Evolutionary conservation across 2,113 vertebrate species (phyloP), one percentile per base, ranked within the genome.

Genomic region (Zosterops pallidus): DNA sequence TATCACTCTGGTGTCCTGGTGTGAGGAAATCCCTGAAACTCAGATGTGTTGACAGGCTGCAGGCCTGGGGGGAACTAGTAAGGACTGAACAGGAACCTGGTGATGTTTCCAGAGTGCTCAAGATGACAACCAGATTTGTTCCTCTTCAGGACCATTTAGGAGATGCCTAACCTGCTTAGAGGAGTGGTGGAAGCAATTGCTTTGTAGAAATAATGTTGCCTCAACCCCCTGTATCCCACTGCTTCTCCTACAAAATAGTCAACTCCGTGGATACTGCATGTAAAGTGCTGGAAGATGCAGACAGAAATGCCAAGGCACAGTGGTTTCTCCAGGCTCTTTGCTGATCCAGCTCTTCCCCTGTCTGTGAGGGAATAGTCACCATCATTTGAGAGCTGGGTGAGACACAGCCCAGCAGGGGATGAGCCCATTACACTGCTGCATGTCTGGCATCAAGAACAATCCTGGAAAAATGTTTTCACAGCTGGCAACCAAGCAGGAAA

Each of bases 401-500:
- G 46, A 72, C 1, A 3, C 19, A 86, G 71, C 75, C 19, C 46
- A 62, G 46, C 41, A 76, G 59, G 50, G 14, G 37, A 52, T 25
- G 17, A 69, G 56, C 29, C 55, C 42, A 28, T 16, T 19, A 59
- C 0, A 1, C 26, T 72, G 72, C 59, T 69, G 76, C 67, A 53
- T 1, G 42, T 68, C 70, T 49, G 29, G 39, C 78, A 81, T 31
- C 76, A 86, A 62, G 65, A 93, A 60, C 37, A 53, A 39, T 44
- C 44, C 62, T 39, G 52, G 79, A 92, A 93, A 89, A 49, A 72
- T 19, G 19, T 79, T 93, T 94, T 92, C 85, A 86, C 77, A 89
- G 80, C 86, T 79, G 70, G 83, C 83, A 92, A 74, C 68, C 41
- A 87, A 86, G 85, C 56, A 74, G 56, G 28, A 70, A 93, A 94